phyloP scores from a whole-genome alignment of 2,888 invertebrate species.

The Thyatira batis region DNA sequence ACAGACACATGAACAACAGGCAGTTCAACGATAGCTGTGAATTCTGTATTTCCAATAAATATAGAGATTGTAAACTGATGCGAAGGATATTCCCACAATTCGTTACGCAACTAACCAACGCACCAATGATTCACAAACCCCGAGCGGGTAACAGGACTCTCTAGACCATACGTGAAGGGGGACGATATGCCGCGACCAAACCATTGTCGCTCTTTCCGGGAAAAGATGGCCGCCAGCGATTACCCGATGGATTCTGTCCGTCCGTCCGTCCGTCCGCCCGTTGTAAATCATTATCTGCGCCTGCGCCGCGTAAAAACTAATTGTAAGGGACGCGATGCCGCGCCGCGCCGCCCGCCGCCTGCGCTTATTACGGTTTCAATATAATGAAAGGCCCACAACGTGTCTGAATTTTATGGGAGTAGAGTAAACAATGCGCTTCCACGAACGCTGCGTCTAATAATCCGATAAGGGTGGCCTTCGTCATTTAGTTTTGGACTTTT shows the following conservation, averaged over 20 bases:
- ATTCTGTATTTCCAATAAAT: too few species aligned
- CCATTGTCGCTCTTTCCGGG: constrained; percentile 73
- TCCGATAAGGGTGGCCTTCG: not conserved
- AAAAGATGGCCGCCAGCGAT: constrained; percentile 60
- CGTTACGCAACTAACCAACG: not conserved
- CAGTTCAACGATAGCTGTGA: too few species aligned
- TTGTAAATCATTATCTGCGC: constrained; percentile 67
- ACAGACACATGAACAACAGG: too few species aligned
- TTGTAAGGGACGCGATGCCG: constrained; percentile 61
- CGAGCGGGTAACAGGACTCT: constrained; percentile 24
- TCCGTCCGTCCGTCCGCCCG: constrained; percentile 39
- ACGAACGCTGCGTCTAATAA: not conserved
- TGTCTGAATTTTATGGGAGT: constrained; percentile 33
- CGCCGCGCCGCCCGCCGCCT: constrained; percentile 41
- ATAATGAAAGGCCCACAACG: constrained; percentile 11
- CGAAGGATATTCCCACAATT: not conserved
- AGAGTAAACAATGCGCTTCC: constrained; percentile 28
- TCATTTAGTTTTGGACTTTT: not conserved
- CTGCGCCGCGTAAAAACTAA: constrained; percentile 67
- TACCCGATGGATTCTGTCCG: constrained; percentile 26
- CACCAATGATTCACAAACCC: constrained; percentile 6
- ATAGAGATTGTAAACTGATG: too few species aligned
- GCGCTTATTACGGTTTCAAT: constrained; percentile 43
- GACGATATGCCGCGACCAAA: constrained; percentile 51
- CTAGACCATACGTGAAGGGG: constrained; percentile 18